Conservation (phyloP, 2,888 invertebrate species). For the Clistopyga incitator region DNA sequence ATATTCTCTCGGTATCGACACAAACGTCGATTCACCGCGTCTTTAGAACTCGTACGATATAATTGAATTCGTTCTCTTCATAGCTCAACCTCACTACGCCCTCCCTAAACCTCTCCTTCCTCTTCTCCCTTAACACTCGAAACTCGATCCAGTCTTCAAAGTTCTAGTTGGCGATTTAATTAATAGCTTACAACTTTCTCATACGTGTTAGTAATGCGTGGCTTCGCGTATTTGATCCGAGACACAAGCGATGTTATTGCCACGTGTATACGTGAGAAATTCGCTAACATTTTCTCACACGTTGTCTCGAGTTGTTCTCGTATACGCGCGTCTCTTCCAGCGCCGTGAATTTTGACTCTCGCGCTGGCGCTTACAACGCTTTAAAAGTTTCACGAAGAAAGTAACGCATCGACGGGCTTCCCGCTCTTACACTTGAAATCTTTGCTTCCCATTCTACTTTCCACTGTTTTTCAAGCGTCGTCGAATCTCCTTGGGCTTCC, state of each 20-base stretch:
- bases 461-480: slow-evolving; percentile 42
- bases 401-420: slow-evolving; percentile 56
- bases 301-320: slow-evolving; percentile 32
- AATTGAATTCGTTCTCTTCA: slow-evolving; percentile 31
- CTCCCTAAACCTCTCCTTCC: not conserved
- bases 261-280: slow-evolving; percentile 39
- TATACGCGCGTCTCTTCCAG: slow-evolving; percentile 7
- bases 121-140: not conserved
- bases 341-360: slow-evolving; percentile 61
- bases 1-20: slow-evolving; percentile 42
- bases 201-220: slow-evolving; percentile 11
- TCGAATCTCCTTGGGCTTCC: slow-evolving; percentile 34
- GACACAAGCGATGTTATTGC: slow-evolving; percentile 27
- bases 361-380: slow-evolving; percentile 60
- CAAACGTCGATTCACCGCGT: slow-evolving; percentile 43
- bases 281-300: slow-evolving; percentile 50
- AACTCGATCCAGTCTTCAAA: not conserved
- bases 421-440: slow-evolving; percentile 55
- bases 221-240: slow-evolving; percentile 11
- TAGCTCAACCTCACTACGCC: not conserved
- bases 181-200: slow-evolving; percentile 42
- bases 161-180: slow-evolving; percentile 24
- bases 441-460: slow-evolving; percentile 46
- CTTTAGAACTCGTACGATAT: slow-evolving; percentile 9
- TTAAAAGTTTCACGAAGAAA: slow-evolving; percentile 65